Conservation (phyloP, 2,113 vertebrate genomes). For the Edolisoma coerulescens region DNA sequence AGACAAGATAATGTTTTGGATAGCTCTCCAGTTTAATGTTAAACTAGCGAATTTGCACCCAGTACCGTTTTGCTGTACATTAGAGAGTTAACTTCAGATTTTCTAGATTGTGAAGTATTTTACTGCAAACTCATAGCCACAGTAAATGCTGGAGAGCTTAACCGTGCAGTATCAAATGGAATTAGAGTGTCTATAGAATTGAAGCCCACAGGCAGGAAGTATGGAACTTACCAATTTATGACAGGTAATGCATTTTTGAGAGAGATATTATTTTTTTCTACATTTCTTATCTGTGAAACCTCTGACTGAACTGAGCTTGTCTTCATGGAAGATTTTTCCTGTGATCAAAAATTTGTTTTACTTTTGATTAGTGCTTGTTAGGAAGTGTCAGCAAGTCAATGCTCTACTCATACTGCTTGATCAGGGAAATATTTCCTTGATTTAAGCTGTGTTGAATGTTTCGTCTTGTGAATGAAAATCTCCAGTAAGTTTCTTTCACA, state of each 20-base stretch:
- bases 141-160: neutral
- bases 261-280: neutral
- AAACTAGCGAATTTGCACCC: neutral
- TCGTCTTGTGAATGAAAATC: neutral
- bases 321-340: neutral
- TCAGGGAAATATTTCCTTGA: neutral
- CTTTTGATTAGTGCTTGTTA: neutral
- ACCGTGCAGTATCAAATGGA: neutral
- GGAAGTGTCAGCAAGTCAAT: neutral
- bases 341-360: neutral
- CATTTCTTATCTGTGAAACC: neutral
- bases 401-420: neutral
- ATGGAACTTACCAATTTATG: neutral
- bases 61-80: neutral
- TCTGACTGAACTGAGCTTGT: neutral
- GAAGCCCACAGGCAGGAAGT: neutral
- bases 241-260: neutral
- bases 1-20: neutral
- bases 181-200: neutral
- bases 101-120: neutral
- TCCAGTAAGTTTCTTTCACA: neutral
- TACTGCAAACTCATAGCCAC: neutral
- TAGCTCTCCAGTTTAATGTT: neutral
- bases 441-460: neutral
- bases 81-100: neutral